These are phyloP conservation scores for Sinelater perroti DNA, from an alignment of 2,888 invertebrate genomes.

Conservation along the genomic window DNA sequence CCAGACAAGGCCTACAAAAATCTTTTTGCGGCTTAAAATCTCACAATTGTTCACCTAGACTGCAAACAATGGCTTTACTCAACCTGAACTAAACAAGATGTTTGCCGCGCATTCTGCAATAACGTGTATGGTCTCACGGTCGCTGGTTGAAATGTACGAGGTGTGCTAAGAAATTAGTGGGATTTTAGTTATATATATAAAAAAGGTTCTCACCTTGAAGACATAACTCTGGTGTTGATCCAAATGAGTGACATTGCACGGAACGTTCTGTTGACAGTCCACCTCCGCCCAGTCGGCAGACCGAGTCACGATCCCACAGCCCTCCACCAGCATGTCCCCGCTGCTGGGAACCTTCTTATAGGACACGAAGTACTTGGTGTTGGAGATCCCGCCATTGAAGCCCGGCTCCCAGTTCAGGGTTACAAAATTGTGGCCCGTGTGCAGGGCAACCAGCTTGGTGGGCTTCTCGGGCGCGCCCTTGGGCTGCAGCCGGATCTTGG, in stretches of 20 bases:
- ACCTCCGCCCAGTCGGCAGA: conserved; percentile 80
- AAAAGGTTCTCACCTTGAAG: conserved; percentile 73
- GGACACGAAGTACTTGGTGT: conserved; percentile 87
- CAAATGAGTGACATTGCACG: conserved; percentile 86
- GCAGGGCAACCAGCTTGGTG: conserved; percentile 73
- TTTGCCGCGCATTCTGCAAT: too few species aligned
- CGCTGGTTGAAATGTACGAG: not conserved
- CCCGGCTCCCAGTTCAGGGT: conserved; percentile 88
- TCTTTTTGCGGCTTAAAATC: too few species aligned
- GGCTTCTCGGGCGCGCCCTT: conserved; percentile 91
- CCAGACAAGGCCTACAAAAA: too few species aligned
- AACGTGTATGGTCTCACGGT: too few species aligned
- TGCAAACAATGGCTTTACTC: too few species aligned
- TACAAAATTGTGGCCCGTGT: conserved; percentile 81
- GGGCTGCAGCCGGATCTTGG: conserved; percentile 81
- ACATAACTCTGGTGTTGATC: conserved; percentile 88
- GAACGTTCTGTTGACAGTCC: conserved; percentile 85
- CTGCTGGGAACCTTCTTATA: conserved; percentile 75
- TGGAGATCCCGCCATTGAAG: conserved; percentile 87
- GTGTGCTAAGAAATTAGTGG: too few species aligned
- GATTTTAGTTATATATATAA: not conserved
- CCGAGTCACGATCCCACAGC: conserved; percentile 68
- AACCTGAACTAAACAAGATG: too few species aligned
- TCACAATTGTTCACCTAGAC: too few species aligned
- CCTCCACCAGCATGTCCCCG: conserved; percentile 69